Percentiles rank a stretch among this genome's conserved stretches.
Evolutionary conservation across 2,797 vertebrate species (phyloP).

Genomic region (Galago senegalensis): DNA sequence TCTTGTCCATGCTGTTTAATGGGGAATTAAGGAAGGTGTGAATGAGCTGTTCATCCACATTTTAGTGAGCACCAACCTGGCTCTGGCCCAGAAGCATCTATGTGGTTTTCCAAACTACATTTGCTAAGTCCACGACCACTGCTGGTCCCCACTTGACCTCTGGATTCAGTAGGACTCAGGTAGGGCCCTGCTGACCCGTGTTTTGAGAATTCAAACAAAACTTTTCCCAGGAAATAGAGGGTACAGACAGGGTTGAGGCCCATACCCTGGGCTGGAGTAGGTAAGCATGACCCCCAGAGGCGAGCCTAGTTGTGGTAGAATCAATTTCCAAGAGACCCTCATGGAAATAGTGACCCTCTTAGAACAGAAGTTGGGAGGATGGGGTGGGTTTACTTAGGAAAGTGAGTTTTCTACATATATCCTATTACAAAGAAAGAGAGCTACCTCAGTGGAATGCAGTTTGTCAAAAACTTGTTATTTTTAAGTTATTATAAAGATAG

Average conservation of each 20-base stretch:
- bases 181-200: neutral
- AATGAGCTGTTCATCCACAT: neutral
- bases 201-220: conserved; percentile 17
- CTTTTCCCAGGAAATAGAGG: neutral
- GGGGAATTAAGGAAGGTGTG: neutral
- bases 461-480: neutral
- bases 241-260: neutral
- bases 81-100: neutral
- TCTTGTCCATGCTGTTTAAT: conserved; percentile 6
- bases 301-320: neutral
- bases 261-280: neutral
- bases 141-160: neutral
- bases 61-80: neutral
- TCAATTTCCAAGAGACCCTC: neutral
- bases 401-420: neutral
- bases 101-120: neutral
- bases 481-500: conserved; percentile 8
- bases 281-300: neutral
- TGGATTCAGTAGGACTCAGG: neutral
- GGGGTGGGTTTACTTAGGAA: neutral
- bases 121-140: neutral
- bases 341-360: neutral
- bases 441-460: neutral
- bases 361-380: neutral
- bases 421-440: neutral